phyloP scores from a whole-genome alignment of 2,113 vertebrate genomes.

The Sinocyclocheilus anshuiensis region DNA sequence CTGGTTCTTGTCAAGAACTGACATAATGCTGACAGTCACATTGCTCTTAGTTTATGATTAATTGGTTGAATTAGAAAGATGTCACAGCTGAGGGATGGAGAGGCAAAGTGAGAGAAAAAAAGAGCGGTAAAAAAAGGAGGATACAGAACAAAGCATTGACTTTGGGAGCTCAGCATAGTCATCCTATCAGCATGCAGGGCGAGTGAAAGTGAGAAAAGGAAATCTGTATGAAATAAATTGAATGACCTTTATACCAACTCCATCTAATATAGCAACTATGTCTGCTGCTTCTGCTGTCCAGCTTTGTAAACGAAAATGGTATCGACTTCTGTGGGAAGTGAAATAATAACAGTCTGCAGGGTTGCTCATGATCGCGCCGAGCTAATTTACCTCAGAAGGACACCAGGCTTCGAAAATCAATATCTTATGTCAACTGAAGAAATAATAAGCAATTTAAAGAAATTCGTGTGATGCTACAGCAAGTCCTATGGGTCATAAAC shows the following conservation, averaged over 20 bases:
- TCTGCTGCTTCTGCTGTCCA: conserved; percentile 9
- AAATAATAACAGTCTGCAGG: conserved; percentile 43
- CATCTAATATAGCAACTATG: conserved; percentile 37
- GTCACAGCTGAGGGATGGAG: not conserved
- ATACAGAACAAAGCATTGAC: conserved; percentile 15
- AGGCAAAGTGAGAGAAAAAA: not conserved
- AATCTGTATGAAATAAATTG: conserved; percentile 52
- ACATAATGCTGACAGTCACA: not conserved
- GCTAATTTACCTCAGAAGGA: conserved; percentile 55
- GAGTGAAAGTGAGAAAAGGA: conserved; percentile 28
- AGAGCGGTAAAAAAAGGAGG: not conserved
- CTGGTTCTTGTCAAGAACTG: not conserved
- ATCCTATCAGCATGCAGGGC: conserved; percentile 41
- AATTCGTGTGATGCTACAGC: conserved; percentile 24
- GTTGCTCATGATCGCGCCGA: conserved; percentile 41
- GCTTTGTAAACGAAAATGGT: conserved; percentile 38
- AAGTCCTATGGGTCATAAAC: conserved; percentile 36
- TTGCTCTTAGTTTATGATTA: conserved; percentile 22
- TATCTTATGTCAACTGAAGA: conserved; percentile 41
- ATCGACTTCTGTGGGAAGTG: conserved; percentile 41
- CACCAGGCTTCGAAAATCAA: conserved; percentile 54
- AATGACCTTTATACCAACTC: conserved; percentile 57
- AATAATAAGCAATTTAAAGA: conserved; percentile 38
- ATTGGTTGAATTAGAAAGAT: not conserved
- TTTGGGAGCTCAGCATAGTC: conserved; percentile 8